Conservation (phyloP, 2,113 vertebrate genomes). For the Athene cunicularia region DNA sequence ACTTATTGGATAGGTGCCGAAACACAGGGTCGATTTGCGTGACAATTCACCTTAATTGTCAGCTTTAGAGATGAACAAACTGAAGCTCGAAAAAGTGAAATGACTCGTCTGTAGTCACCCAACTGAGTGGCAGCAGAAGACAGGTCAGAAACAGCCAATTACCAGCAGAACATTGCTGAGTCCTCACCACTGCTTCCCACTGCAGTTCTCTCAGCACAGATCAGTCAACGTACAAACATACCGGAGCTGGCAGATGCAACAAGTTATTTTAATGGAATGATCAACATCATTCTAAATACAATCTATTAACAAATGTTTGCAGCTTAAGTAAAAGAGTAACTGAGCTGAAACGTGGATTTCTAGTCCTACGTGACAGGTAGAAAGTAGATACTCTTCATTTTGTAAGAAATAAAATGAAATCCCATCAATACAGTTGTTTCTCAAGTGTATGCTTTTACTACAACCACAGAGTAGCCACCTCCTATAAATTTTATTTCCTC, state of each 20-base stretch:
- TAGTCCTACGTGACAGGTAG: neutral
- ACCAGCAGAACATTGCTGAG: neutral
- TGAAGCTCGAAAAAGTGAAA: neutral
- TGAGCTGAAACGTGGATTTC: neutral
- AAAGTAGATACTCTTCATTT: neutral
- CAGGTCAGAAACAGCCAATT: neutral
- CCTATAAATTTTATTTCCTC: neutral
- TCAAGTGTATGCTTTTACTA: neutral
- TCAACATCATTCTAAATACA: neutral
- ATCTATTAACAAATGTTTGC: neutral
- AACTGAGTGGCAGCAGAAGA: neutral
- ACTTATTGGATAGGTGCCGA: neutral
- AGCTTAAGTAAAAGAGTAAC: neutral
- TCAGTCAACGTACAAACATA: neutral
- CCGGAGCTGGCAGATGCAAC: neutral
- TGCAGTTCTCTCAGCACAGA: neutral
- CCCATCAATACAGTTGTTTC: neutral
- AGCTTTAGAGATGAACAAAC: neutral
- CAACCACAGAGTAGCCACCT: neutral
- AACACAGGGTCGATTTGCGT: rapidly evolving
- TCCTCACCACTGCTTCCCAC: neutral
- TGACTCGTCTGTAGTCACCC: neutral
- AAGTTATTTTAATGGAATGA: neutral
- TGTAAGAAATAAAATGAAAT: neutral
- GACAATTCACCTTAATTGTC: neutral